These are phyloP conservation scores for Tetrao urogallus DNA, from an alignment of 2,113 vertebrate species.

Conservation along the genomic window DNA sequence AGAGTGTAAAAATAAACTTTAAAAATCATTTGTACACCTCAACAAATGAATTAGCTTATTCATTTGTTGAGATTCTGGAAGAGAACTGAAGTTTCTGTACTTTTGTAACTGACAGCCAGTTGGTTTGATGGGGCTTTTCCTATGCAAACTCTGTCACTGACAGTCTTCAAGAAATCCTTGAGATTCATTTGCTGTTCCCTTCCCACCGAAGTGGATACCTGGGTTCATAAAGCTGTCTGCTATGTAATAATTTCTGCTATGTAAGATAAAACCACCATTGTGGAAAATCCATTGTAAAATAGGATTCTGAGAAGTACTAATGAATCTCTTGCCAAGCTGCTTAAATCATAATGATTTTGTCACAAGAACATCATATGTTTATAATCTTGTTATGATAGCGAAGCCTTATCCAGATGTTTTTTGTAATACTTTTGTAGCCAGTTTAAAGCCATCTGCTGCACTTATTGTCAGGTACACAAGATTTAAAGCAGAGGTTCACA, in stretches of 20 bases:
- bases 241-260: neutral
- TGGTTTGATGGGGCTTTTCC: neutral
- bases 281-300: slow-evolving; percentile 15
- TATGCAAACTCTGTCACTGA: neutral
- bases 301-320: slow-evolving; percentile 18
- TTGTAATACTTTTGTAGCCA: neutral
- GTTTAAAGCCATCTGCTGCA: slow-evolving; percentile 24
- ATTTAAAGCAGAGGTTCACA: slow-evolving; percentile 1
- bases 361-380: slow-evolving; percentile 1
- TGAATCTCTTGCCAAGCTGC: neutral
- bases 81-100: neutral
- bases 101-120: neutral
- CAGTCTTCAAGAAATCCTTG: neutral
- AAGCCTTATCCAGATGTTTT: neutral
- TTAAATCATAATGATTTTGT: slow-evolving; percentile 17
- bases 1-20: neutral
- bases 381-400: slow-evolving; percentile 10
- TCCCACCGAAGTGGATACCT: neutral
- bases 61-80: neutral
- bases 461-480: neutral
- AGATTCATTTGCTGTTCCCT: neutral
- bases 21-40: neutral
- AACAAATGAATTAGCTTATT: neutral
- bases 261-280: neutral
- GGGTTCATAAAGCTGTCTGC: neutral